Evolutionary conservation across 2,888 invertebrate genomes (phyloP).

Genomic region (Piscicola geometra): DNA sequence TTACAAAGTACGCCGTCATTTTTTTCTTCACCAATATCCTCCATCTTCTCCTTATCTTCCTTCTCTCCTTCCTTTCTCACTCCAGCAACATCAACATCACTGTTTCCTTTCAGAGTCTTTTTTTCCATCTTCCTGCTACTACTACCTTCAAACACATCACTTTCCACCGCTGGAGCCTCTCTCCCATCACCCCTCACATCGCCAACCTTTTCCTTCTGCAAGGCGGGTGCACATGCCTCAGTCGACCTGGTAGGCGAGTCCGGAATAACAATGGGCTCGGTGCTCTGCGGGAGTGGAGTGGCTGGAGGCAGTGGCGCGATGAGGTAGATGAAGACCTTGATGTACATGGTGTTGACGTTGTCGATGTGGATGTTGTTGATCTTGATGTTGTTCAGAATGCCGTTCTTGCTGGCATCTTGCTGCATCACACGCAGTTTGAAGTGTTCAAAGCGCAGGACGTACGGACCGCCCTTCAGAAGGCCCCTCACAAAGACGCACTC

Average conservation of each 20-base stretch:
- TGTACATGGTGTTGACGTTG: conserved; percentile 1
- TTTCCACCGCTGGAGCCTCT: too few relatives aligned
- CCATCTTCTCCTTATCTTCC: background rate
- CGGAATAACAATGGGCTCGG: background rate
- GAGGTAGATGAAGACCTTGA: conserved; percentile 11
- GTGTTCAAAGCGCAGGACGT: background rate
- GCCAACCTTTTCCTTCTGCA: too few relatives aligned
- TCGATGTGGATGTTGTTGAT: background rate
- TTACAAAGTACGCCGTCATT: background rate
- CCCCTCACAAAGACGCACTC: conserved; percentile 6
- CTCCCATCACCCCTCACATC: too few relatives aligned
- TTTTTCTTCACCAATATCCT: background rate
- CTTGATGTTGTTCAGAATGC: background rate
- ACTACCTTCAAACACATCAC: too few relatives aligned
- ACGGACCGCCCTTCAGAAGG: background rate
- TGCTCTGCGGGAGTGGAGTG: background rate
- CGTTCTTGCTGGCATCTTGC: conserved; percentile 1
- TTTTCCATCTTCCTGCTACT: too few relatives aligned
- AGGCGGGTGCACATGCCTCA: background rate
- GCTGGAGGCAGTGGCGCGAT: background rate
- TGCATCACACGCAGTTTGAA: conserved; percentile 5
- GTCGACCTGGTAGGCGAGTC: background rate
- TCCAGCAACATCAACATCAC: background rate
- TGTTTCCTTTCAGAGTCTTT: background rate
- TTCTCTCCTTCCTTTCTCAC: background rate